These are phyloP conservation scores for Cyanistes caeruleus DNA, from an alignment of 2,113 vertebrate genomes.

Conservation along the genomic window DNA sequence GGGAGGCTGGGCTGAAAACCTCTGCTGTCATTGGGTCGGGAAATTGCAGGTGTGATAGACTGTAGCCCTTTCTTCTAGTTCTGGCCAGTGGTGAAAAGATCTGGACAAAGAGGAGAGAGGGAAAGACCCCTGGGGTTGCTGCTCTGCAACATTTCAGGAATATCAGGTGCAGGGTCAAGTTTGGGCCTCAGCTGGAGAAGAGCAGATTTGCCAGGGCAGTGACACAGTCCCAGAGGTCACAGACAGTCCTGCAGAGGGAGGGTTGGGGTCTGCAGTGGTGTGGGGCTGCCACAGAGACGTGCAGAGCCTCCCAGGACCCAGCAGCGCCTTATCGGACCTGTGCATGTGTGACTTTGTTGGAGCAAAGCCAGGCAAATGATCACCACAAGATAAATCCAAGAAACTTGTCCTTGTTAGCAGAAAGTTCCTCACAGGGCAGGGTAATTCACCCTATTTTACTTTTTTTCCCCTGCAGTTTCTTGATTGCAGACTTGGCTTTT, in stretches of 20 bases:
- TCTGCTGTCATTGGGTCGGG: neutral
- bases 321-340: neutral
- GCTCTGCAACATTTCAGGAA: neutral
- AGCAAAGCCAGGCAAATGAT: neutral
- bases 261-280: neutral
- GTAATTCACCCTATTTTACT: neutral
- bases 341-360: neutral
- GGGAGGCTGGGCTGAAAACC: neutral
- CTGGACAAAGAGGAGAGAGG: neutral
- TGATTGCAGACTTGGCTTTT: neutral
- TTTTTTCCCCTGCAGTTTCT: neutral
- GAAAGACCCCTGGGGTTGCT: neutral
- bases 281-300: rapidly evolving
- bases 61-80: neutral
- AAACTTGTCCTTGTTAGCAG: neutral
- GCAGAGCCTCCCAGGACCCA: neutral
- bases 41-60: neutral
- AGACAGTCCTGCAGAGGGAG: neutral
- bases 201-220: neutral
- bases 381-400: neutral
- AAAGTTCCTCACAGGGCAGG: neutral
- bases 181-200: neutral
- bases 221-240: neutral
- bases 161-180: rapidly evolving
- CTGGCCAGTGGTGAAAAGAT: neutral